phyloP scores from a whole-genome alignment of 2,888 invertebrate species.

The Lochmaea crataegi region DNA sequence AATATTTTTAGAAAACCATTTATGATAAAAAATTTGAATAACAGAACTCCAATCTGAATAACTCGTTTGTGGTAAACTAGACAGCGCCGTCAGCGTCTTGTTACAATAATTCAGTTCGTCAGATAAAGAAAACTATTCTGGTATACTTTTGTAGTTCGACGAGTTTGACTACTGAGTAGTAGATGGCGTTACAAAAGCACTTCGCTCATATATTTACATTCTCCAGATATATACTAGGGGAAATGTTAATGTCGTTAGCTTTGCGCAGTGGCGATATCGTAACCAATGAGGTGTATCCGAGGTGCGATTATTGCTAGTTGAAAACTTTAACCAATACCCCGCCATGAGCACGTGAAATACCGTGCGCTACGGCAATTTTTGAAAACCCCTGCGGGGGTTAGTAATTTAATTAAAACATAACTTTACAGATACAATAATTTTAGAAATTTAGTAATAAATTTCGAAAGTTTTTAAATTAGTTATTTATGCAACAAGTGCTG shows the following conservation, averaged over 20 bases:
- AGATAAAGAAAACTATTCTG: no score
- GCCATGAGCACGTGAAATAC: constrained; percentile 67
- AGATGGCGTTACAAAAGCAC: background rate
- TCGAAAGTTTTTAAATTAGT: no score
- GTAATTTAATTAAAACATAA: constrained; percentile 33
- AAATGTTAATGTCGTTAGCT: constrained; percentile 68
- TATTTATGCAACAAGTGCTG: no score
- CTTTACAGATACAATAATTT: no score
- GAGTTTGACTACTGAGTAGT: background rate
- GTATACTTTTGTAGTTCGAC: no score
- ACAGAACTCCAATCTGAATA: no score
- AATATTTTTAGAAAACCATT: no score
- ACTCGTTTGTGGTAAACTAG: no score
- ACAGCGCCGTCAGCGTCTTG: no score
- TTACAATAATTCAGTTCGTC: no score
- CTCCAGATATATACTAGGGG: background rate
- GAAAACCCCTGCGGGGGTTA: constrained; percentile 59
- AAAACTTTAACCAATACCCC: constrained; percentile 69
- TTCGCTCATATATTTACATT: background rate
- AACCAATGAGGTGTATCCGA: constrained; percentile 91
- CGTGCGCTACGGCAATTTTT: constrained; percentile 69
- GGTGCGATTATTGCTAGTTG: constrained; percentile 77
- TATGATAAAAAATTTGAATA: no score
- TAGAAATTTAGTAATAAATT: background rate
- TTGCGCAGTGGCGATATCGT: constrained; percentile 94